Evolutionary conservation across 2,113 vertebrate species (phyloP).

Genomic region (Platichthys stellatus): DNA sequence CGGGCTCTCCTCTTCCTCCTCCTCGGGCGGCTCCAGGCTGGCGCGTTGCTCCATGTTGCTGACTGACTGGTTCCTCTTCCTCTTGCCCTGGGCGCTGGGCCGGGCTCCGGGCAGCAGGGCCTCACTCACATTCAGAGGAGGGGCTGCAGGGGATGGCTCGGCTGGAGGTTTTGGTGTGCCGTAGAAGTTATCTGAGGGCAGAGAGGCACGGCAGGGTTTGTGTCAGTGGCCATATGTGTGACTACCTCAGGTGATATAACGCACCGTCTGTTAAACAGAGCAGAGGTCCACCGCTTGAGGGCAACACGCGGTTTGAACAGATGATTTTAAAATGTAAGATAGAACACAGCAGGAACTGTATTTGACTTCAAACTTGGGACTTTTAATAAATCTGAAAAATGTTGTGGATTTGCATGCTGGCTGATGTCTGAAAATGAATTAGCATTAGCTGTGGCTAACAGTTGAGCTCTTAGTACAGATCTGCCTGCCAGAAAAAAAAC

Average conservation of each 20-base stretch:
- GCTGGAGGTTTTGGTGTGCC: constrained; percentile 98
- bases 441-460: not conserved
- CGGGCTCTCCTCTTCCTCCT: constrained; percentile 96
- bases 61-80: constrained; percentile 98
- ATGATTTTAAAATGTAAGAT: constrained; percentile 19
- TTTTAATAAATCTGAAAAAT: constrained; percentile 2
- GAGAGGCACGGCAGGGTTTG: not conserved
- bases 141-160: constrained; percentile 91
- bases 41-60: constrained; percentile 98
- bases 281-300: not conserved
- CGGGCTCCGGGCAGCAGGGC: constrained; percentile 97
- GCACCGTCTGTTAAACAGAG: constrained; percentile 7
- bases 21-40: constrained; percentile 94
- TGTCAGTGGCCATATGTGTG: constrained; percentile 13
- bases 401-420: not conserved
- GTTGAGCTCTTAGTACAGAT: not conserved
- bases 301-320: not conserved
- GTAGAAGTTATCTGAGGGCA: constrained; percentile 94
- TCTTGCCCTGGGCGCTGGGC: constrained; percentile 96
- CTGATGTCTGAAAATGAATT: constrained; percentile 8
- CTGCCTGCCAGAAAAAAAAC: not conserved
- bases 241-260: constrained; percentile 37
- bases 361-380: constrained; percentile 1
- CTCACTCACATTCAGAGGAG: constrained; percentile 97
- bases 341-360: not conserved